Conservation (phyloP, 2,888 invertebrate genomes). For the Agrilus cyanescens region DNA sequence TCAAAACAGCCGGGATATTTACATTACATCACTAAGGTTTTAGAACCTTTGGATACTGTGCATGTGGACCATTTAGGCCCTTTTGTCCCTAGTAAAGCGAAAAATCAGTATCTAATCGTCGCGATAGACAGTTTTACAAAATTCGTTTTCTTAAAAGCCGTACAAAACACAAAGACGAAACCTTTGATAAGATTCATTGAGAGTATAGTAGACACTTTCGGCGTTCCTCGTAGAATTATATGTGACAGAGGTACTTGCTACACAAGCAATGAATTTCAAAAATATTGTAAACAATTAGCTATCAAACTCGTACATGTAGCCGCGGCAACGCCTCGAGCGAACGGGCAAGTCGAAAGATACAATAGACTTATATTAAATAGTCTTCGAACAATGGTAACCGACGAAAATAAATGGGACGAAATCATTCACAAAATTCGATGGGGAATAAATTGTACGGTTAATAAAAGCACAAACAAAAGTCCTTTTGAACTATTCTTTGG, state of each 20-base stretch:
- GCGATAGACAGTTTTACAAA: constrained; percentile 25
- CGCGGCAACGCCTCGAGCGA: too few species aligned
- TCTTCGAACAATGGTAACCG: neutral
- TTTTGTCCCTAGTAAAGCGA: constrained; percentile 16
- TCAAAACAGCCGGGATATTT: constrained; percentile 17
- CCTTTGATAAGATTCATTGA: constrained; percentile 7
- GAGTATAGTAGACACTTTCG: constrained; percentile 10
- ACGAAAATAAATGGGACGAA: neutral
- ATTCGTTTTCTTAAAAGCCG: constrained; percentile 17
- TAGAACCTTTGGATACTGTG: constrained; percentile 19
- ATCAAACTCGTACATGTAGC: too few species aligned
- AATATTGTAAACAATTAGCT: constrained; percentile 2
- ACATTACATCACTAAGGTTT: constrained; percentile 15
- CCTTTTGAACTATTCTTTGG: constrained; percentile 11
- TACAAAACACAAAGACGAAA: constrained; percentile 9
- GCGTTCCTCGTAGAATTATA: constrained; percentile 14
- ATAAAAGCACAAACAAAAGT: constrained; percentile 13
- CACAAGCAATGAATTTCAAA: constrained; percentile 9
- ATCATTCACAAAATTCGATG: constrained; percentile 13
- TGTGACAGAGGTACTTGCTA: constrained; percentile 12
- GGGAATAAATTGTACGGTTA: constrained; percentile 14
- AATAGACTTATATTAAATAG: too few species aligned
- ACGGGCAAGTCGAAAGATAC: too few species aligned
- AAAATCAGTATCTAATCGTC: constrained; percentile 20
- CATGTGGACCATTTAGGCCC: constrained; percentile 22